A percentile compares a stretch with the other conserved stretches of the same genome.
Conservation (phyloP, 2,113 vertebrate species). For the Tyrannus savana region DNA sequence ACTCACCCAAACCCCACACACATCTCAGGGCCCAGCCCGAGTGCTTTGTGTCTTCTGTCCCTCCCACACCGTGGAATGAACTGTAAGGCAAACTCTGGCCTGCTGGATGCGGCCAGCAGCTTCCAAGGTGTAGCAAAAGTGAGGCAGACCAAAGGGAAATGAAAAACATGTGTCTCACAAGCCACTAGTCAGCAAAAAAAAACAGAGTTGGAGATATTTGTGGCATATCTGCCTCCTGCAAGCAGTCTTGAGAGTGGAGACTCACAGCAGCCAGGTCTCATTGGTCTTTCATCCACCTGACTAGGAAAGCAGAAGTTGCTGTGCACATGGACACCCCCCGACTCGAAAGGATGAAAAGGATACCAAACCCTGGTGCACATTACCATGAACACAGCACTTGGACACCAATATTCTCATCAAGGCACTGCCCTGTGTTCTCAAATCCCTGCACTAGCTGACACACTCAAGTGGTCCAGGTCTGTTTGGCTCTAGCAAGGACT, state of each 20-base stretch:
- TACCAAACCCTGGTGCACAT: neutral
- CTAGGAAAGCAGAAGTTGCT: neutral
- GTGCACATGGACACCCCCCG: accelerated
- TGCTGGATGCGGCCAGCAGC: neutral
- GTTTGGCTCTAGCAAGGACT: neutral
- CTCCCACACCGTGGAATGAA: neutral
- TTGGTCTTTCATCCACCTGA: neutral
- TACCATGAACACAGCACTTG: neutral
- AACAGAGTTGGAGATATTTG: neutral
- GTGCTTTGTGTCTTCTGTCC: neutral
- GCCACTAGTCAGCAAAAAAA: neutral
- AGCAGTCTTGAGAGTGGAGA: neutral
- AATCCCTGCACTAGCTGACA: neutral
- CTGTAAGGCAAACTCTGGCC: neutral
- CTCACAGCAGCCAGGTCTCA: neutral
- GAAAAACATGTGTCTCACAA: neutral
- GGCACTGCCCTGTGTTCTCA: neutral
- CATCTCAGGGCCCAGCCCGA: accelerated
- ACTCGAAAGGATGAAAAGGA: neutral
- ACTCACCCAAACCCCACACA: neutral
- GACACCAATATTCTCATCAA: neutral
- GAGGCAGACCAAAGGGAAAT: neutral
- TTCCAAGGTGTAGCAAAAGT: accelerated
- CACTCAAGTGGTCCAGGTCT: neutral
- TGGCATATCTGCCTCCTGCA: neutral